Percentiles rank a stretch among this genome's conserved stretches.
phyloP scores from a whole-genome alignment of 2,113 vertebrate genomes.

The Eidolon helvum region DNA sequence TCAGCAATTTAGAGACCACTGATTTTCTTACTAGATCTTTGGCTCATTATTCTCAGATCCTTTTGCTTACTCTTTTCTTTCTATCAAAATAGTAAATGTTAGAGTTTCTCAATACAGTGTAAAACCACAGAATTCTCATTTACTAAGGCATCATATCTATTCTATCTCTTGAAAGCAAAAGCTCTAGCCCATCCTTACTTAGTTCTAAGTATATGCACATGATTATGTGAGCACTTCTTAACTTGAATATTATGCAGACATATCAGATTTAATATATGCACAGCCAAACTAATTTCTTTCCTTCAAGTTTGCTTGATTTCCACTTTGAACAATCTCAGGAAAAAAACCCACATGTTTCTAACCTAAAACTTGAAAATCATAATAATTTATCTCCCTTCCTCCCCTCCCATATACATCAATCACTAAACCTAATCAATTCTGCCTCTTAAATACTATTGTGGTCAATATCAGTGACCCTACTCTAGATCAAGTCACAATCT shows the following conservation, averaged over 20 bases:
- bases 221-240: not conserved
- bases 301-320: not conserved
- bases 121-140: not conserved
- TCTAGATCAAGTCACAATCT: not conserved
- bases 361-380: not conserved
- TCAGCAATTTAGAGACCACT: not conserved
- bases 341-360: not conserved
- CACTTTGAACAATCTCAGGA: not conserved
- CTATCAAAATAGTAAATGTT: not conserved
- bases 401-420: not conserved
- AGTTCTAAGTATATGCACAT: not conserved
- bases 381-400: not conserved
- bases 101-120: not conserved
- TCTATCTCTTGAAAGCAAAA: not conserved
- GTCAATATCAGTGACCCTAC: not conserved
- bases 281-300: not conserved
- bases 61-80: not conserved
- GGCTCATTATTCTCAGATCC: not conserved
- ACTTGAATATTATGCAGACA: not conserved
- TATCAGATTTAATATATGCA: not conserved
- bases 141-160: not conserved
- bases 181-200: not conserved
- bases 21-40: not conserved
- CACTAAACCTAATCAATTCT: not conserved
- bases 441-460: not conserved